Evolutionary conservation across 2,797 vertebrate species (phyloP).

Genomic region (Pagetopsis macropterus): DNA sequence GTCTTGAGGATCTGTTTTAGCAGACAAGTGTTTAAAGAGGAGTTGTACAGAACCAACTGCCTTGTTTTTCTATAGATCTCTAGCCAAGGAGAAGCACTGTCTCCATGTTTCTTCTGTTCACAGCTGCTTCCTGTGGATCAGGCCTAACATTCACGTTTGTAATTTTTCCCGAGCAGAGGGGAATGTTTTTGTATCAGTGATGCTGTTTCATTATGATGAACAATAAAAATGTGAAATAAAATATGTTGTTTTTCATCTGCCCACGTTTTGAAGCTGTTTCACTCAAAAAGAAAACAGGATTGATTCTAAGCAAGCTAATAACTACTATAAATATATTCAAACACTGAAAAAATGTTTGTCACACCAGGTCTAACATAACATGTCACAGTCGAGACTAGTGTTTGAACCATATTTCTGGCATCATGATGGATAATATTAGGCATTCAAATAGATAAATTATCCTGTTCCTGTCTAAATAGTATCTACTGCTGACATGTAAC

Average conservation of each 20-base stretch:
- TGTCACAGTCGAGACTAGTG: neutral
- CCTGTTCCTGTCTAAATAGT: slow-evolving; percentile 43
- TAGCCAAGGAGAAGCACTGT: slow-evolving; percentile 52
- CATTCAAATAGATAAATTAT: slow-evolving; percentile 18
- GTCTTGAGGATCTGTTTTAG: too few relatives aligned
- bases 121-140: slow-evolving; percentile 67
- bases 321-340: neutral
- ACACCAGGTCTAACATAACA: slow-evolving; percentile 39
- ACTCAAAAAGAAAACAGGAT: neutral
- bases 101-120: slow-evolving; percentile 48
- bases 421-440: slow-evolving; percentile 38
- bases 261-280: slow-evolving; percentile 3
- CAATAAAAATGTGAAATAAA: slow-evolving; percentile 81
- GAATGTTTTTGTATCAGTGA: slow-evolving; percentile 80
- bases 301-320: neutral
- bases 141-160: slow-evolving; percentile 70
- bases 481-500: slow-evolving; percentile 66
- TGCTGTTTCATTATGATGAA: slow-evolving; percentile 80
- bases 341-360: neutral
- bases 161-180: slow-evolving; percentile 72
- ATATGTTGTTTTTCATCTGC: neutral
- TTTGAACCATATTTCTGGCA: slow-evolving; percentile 45
- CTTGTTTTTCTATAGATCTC: slow-evolving; percentile 64
- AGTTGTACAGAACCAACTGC: slow-evolving; percentile 50
- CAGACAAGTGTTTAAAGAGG: neutral